Evolutionary conservation across 2,888 invertebrate genomes (phyloP), one percentile per base, ranked within the genome.

Genomic region (Cerceris rybyensis): DNA sequence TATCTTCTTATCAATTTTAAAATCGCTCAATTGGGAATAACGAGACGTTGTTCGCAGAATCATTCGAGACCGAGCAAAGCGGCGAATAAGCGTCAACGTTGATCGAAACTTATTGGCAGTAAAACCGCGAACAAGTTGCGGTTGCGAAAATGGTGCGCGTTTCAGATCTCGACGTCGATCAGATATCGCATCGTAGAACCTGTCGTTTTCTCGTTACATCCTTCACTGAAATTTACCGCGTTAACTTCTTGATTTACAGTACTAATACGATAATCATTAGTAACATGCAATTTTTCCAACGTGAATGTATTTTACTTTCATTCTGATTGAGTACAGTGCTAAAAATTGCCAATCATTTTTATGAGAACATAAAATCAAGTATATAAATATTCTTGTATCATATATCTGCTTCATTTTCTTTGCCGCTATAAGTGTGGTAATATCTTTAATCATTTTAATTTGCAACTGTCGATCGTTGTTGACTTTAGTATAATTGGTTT

Each of bases 41-140:
- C 41, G 9, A 41, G 59, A 52, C 50, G 78, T 68, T 77, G 78
- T 81, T 74, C 77, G 57, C 49, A 28, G 70, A 55, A 75, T 75
- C 81, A 78, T 61, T 65, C 77, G 59, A 74, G 81, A 78, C 28
- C 17, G 81, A 81, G 78, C 81, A 74, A 70, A 81, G 69, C 70
- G 77, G 49, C 76, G 72, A 73, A 68, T 58, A 70, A 75, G 71
- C 80, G 72, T 69, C 67, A 63, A 63, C 58, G 77, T 43, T 70
- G 70, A 77, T 68, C 68, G 59, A 28, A 70, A 74, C 63, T 68
- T 81, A 73, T 55, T 28, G 70, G 58, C 58, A 46, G 73, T 81
- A 69, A 81, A 81, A 81, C 81, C 81, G 65, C 81, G 82, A 81
- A 81, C 74, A 77, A 81, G 81, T 66, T 78, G 77, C 74, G 81